Percentiles rank a stretch among this genome's conserved stretches.
phyloP scores from a whole-genome alignment of 2,888 invertebrate species.

The Sturmia bella region DNA sequence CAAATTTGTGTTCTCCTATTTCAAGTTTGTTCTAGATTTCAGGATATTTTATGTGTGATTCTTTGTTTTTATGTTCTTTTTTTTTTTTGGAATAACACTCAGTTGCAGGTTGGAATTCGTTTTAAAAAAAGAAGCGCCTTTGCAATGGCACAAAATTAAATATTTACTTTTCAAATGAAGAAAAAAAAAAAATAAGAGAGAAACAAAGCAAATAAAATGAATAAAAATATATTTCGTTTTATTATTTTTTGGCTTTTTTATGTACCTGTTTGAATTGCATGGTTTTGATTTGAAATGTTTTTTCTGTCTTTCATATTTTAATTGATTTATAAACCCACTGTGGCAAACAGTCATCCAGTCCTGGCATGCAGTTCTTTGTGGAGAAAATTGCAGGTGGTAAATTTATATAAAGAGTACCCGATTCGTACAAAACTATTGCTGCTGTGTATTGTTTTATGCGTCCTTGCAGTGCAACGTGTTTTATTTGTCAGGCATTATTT shows the following conservation, averaged over 20 bases:
- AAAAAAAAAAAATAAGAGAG: background rate
- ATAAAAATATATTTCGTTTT: conserved; percentile 3
- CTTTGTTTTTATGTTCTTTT: conserved; percentile 10
- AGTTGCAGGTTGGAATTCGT: background rate
- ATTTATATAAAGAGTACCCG: conserved; percentile 8
- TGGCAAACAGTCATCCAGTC: background rate
- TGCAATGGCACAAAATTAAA: conserved; percentile 30
- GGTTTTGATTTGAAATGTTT: background rate
- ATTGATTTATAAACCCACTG: conserved; percentile 45
- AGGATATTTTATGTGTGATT: conserved; percentile 14
- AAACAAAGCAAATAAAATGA: conserved; percentile 2
- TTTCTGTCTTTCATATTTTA: conserved; percentile 29
- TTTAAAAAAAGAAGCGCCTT: background rate
- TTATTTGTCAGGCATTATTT: conserved; percentile 54
- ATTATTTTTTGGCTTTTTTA: conserved; percentile 16
- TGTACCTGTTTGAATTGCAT: conserved; percentile 22
- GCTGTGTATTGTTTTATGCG: conserved; percentile 18
- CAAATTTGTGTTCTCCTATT: background rate
- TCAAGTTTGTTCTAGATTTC: conserved; percentile 5
- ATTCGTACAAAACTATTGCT: background rate
- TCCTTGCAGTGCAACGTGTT: conserved; percentile 51
- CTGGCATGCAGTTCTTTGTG: background rate
- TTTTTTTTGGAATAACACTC: conserved; percentile 10
- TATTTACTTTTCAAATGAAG: conserved; percentile 20
- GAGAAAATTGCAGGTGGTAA: conserved; percentile 42